phyloP scores from a whole-genome alignment of 2,888 invertebrate species.

The Portevinia maculata region DNA sequence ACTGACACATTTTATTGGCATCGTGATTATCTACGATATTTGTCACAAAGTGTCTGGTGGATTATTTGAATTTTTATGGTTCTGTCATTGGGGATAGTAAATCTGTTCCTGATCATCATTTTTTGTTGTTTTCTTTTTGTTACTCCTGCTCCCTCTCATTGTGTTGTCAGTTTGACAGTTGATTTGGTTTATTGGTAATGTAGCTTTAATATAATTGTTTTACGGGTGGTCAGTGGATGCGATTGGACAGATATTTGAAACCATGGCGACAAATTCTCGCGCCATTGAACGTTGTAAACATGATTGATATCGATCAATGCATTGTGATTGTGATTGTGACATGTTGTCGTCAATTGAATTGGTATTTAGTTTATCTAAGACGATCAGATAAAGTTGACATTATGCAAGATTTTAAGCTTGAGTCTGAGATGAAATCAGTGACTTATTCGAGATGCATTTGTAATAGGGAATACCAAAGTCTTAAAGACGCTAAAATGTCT shows the following conservation, averaged over 20 bases:
- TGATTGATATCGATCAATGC: constrained; percentile 61
- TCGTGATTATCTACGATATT: constrained; percentile 74
- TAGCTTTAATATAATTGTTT: constrained; percentile 70
- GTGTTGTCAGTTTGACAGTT: constrained; percentile 17
- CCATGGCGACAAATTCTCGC: constrained; percentile 42
- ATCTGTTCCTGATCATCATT: constrained; percentile 55
- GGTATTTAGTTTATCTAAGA: neutral
- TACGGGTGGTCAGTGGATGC: constrained; percentile 62
- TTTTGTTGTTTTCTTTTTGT: constrained; percentile 5
- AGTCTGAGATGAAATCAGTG: too few species aligned
- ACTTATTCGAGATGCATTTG: too few species aligned
- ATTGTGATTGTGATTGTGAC: too few species aligned
- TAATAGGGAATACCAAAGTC: too few species aligned
- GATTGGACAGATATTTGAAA: constrained; percentile 61
- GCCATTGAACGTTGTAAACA: constrained; percentile 43
- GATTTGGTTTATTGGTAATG: constrained; percentile 70
- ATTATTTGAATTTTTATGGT: constrained; percentile 67
- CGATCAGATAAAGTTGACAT: too few species aligned
- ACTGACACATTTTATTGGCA: constrained; percentile 74
- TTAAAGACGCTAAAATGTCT: too few species aligned
- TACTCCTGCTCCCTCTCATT: neutral
- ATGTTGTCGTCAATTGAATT: neutral
- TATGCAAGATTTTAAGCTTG: neutral
- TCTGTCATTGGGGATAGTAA: constrained; percentile 65
- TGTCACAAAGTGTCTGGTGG: constrained; percentile 69